phyloP scores from a whole-genome alignment of 2,888 invertebrate species.

The Hyles lineata region DNA sequence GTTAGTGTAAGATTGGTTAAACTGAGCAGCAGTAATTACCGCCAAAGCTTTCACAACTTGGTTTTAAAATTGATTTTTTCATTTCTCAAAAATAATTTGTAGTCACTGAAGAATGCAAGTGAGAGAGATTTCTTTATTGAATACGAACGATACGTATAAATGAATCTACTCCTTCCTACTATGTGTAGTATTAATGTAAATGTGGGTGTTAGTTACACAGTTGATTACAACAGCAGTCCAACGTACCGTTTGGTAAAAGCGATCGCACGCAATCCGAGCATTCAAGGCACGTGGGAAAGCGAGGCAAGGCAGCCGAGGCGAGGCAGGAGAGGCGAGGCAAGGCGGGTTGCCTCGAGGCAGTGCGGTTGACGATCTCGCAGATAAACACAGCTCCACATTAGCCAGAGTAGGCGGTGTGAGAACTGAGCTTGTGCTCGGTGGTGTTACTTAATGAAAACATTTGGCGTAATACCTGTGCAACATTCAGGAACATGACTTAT shows the following conservation, averaged over 20 bases:
- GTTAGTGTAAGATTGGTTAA: no score
- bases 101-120: no score
- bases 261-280: conserved; percentile 83
- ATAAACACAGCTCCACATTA: conserved; percentile 81
- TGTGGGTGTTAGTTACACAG: not conserved
- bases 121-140: no score
- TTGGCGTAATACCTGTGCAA: not conserved
- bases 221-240: not conserved
- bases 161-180: no score
- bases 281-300: conserved; percentile 83
- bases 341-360: conserved; percentile 77
- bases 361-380: conserved; percentile 81
- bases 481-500: no score
- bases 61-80: no score
- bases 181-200: no score
- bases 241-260: conserved; percentile 60
- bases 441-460: not conserved
- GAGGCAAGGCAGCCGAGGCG: conserved; percentile 40
- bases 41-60: no score
- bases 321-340: conserved; percentile 51
- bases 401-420: conserved; percentile 68
- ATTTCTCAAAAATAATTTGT: no score
- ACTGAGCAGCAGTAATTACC: no score
- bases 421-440: not conserved
- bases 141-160: no score